These are phyloP conservation scores for Mesocricetus auratus DNA, from an alignment of 2,113 vertebrate species.

Conservation along the genomic window DNA sequence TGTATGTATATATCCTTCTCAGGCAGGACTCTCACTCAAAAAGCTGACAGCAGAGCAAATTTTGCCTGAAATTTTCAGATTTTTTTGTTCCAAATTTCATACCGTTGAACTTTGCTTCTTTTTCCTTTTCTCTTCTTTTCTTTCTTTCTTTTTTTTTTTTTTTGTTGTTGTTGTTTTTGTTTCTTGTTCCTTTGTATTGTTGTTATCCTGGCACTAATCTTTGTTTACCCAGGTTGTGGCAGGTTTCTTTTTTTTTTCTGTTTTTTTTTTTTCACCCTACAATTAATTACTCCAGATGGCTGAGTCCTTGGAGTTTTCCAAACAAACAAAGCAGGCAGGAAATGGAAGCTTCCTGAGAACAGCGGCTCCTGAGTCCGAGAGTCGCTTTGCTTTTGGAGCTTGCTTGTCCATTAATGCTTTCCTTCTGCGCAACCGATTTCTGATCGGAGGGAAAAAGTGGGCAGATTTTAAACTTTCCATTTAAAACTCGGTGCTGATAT, in stretches of 20 bases:
- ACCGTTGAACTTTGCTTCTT: neutral
- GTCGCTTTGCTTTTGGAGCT: neutral
- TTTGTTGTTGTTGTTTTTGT: conserved; percentile 64
- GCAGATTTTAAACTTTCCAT: conserved; percentile 34
- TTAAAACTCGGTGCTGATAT: conserved; percentile 23
- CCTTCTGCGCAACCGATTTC: neutral
- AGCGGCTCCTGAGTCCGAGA: neutral
- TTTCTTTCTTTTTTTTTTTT: neutral
- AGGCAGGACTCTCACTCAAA: neutral
- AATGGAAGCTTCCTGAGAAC: conserved; percentile 73
- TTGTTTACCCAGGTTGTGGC: conserved; percentile 78
- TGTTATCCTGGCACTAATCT: conserved; percentile 71
- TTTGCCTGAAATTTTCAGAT: neutral
- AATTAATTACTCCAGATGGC: conserved; percentile 79
- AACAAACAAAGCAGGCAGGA: conserved; percentile 79
- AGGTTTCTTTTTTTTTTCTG: neutral
- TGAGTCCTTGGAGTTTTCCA: conserved; percentile 67
- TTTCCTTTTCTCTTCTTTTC: neutral
- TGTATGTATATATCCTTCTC: neutral
- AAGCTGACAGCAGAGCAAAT: neutral
- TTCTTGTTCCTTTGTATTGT: conserved; percentile 53
- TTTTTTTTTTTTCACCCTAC: conserved; percentile 49
- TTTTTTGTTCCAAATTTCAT: conserved; percentile 45
- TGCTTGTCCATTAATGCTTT: conserved; percentile 1
- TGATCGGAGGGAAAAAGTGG: neutral